These are phyloP conservation scores for Rhopalosiphum nymphaeae DNA, from an alignment of 2,888 invertebrate species.

Conservation along the genomic window DNA sequence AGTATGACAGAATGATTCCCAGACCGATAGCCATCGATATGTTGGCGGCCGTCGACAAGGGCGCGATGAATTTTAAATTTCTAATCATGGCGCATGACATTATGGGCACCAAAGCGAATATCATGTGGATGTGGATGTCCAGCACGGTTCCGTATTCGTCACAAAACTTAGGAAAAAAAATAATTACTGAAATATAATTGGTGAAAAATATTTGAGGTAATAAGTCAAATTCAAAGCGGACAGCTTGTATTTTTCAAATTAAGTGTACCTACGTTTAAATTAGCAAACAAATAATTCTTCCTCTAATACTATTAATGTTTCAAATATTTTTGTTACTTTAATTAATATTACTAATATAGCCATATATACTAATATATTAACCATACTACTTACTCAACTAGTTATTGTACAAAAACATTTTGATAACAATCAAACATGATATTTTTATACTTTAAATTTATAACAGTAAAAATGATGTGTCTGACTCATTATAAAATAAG, in stretches of 20 bases:
- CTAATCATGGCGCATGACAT: constrained; percentile 82
- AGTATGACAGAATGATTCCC: constrained; percentile 82
- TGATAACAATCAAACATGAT: no score
- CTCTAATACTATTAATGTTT: not conserved
- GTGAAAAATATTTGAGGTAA: not conserved
- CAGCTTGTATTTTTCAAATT: not conserved
- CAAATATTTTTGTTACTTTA: not conserved
- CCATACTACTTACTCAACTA: no score
- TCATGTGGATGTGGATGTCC: constrained; percentile 79
- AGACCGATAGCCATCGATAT: constrained; percentile 82
- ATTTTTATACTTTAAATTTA: not conserved
- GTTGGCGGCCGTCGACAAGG: constrained; percentile 84
- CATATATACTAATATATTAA: no score
- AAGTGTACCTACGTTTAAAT: not conserved
- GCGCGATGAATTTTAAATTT: constrained; percentile 82
- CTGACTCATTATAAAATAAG: not conserved
- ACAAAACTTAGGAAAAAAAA: constrained; percentile 74
- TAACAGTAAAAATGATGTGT: not conserved
- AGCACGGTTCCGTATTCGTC: constrained; percentile 74
- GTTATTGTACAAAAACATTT: no score
- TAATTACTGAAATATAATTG: not conserved
- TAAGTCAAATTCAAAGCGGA: not conserved
- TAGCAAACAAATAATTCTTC: not conserved
- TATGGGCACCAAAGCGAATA: constrained; percentile 80
- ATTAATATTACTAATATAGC: no score